A percentile compares a stretch with the other conserved stretches of the same genome.
Evolutionary conservation across 1,140 invertebrate species (phyloP).

Genomic region (Zaprionus lachaisei): DNA sequence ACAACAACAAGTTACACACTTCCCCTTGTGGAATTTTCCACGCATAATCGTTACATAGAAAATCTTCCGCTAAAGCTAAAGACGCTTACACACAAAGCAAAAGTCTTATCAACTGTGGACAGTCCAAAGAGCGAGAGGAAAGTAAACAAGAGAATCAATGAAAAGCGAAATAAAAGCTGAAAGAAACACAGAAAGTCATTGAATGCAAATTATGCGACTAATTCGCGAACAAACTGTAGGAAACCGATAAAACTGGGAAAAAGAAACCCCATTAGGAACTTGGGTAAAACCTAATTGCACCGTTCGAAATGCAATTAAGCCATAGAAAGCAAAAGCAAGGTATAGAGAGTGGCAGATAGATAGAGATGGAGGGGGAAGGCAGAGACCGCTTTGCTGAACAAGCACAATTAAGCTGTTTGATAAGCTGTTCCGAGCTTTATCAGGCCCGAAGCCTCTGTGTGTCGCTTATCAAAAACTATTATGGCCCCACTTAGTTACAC

Average conservation of each 20-base stretch:
- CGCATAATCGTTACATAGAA: constrained; percentile 43
- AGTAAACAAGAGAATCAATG: not conserved
- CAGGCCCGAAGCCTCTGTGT: not conserved
- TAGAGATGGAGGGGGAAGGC: not conserved
- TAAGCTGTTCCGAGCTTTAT: constrained; percentile 28
- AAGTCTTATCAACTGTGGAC: constrained; percentile 33
- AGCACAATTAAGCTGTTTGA: constrained; percentile 13
- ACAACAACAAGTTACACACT: constrained; percentile 5
- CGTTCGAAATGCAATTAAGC: constrained; percentile 19
- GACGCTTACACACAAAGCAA: constrained; percentile 23
- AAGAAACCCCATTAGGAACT: not conserved
- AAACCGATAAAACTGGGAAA: not conserved
- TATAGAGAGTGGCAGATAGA: not conserved
- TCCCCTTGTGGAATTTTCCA: constrained; percentile 68
- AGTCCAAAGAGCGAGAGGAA: not conserved
- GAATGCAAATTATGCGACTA: constrained; percentile 11
- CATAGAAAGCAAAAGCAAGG: not conserved
- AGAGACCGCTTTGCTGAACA: not conserved
- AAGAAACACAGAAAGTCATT: constrained; percentile 4
- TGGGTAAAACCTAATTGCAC: constrained; percentile 6
- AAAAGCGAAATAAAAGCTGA: not conserved
- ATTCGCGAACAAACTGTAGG: not conserved
- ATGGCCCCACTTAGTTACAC: constrained; percentile 3
- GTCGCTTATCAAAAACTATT: constrained; percentile 24
- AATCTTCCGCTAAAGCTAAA: constrained; percentile 52